Evolutionary conservation across 2,888 invertebrate species (phyloP).

Genomic region (Mactromeris polynyma): DNA sequence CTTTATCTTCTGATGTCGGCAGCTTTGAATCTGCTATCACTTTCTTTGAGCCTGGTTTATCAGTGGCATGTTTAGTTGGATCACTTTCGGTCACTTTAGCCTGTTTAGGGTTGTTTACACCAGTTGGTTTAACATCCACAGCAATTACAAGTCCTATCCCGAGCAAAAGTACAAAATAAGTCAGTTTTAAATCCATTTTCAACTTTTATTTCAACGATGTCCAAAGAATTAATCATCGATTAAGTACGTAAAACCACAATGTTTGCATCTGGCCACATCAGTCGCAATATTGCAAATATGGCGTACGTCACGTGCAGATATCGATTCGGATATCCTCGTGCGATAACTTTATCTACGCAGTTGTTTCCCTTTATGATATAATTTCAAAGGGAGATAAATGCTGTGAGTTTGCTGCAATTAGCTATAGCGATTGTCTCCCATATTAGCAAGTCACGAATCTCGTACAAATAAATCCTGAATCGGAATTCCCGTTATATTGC

Average conservation of each 20-base stretch:
- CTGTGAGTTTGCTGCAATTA: background rate
- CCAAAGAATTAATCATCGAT: background rate
- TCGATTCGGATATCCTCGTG: background rate
- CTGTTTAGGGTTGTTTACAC: background rate
- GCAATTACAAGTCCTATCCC: background rate
- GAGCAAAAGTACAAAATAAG: background rate
- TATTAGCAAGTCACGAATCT: too few species aligned
- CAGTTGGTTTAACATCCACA: background rate
- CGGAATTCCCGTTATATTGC: too few species aligned
- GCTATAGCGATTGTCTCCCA: background rate
- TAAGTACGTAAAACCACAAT: background rate
- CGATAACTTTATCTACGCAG: background rate
- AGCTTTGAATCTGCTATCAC: background rate
- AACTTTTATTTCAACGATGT: background rate
- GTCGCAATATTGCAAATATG: slow-evolving; percentile 28
- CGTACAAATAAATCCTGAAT: too few species aligned
- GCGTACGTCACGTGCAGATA: slow-evolving; percentile 34
- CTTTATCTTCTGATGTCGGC: background rate
- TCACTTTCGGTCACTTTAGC: background rate
- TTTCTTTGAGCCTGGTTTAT: background rate
- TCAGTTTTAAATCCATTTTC: background rate
- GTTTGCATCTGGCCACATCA: slow-evolving; percentile 32
- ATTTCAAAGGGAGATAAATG: background rate
- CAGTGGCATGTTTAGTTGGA: background rate
- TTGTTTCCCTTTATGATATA: background rate